Conservation (phyloP, 2,888 invertebrate genomes). For the Dexiosoma caninum region DNA sequence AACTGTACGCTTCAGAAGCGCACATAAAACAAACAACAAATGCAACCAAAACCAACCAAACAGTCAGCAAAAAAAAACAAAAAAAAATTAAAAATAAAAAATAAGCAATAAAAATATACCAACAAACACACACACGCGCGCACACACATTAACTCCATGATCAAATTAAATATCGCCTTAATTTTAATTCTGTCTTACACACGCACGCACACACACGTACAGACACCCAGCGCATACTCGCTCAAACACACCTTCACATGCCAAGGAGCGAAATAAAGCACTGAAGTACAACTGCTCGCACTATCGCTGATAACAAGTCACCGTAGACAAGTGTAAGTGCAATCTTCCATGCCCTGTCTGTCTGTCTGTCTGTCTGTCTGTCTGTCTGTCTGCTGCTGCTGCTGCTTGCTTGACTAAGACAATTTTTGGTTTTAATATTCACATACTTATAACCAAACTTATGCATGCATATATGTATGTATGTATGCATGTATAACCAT, state of each 20-base stretch:
- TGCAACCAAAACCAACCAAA: neutral
- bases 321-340: slow-evolving; percentile 51
- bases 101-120: slow-evolving; percentile 24
- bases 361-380: too few species aligned
- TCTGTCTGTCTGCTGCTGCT: too few species aligned
- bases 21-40: slow-evolving; percentile 11
- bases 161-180: slow-evolving; percentile 44
- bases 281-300: slow-evolving; percentile 28
- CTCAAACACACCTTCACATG: neutral
- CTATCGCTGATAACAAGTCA: slow-evolving; percentile 40
- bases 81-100: neutral
- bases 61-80: neutral
- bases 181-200: slow-evolving; percentile 28
- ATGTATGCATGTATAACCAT: neutral
- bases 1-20: slow-evolving; percentile 51
- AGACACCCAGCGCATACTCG: neutral
- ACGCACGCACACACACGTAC: neutral
- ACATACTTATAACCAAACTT: neutral
- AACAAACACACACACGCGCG: too few species aligned
- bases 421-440: too few species aligned
- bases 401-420: slow-evolving; percentile 21
- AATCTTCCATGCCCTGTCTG: slow-evolving; percentile 42
- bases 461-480: neutral
- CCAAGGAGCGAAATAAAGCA: slow-evolving; percentile 19
- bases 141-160: slow-evolving; percentile 32